Conservation (phyloP, 2,797 vertebrate species). For the Natrix natrix region DNA sequence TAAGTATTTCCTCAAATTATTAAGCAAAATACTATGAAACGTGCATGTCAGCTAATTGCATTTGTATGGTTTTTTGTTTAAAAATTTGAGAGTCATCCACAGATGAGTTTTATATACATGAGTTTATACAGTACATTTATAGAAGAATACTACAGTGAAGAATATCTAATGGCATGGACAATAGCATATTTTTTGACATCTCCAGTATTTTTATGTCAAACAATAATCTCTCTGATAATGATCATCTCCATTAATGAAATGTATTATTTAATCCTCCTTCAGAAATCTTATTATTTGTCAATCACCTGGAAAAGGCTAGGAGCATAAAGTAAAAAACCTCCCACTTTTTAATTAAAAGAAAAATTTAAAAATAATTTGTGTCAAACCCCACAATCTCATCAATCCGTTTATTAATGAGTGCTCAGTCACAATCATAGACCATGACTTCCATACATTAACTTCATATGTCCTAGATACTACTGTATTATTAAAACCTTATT, state of each 20-base stretch:
- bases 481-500: neutral
- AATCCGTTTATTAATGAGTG: neutral
- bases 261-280: neutral
- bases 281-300: neutral
- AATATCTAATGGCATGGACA: neutral
- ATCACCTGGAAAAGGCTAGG: neutral
- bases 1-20: neutral
- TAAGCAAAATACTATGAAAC: neutral
- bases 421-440: neutral
- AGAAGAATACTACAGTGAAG: neutral
- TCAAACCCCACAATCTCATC: neutral
- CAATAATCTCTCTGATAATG: neutral
- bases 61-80: neutral
- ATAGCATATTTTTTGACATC: neutral
- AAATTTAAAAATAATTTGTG: neutral
- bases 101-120: neutral
- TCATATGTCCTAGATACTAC: neutral
- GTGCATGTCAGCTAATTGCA: neutral
- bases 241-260: neutral
- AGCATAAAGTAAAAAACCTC: neutral
- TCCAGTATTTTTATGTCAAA: neutral
- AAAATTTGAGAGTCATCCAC: neutral
- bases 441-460: neutral
- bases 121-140: neutral
- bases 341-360: neutral